A percentile compares a stretch with the other conserved stretches of the same genome.
These are phyloP conservation scores for Heterotis niloticus DNA, from an alignment of 2,113 vertebrate species.

Conservation along the genomic window DNA sequence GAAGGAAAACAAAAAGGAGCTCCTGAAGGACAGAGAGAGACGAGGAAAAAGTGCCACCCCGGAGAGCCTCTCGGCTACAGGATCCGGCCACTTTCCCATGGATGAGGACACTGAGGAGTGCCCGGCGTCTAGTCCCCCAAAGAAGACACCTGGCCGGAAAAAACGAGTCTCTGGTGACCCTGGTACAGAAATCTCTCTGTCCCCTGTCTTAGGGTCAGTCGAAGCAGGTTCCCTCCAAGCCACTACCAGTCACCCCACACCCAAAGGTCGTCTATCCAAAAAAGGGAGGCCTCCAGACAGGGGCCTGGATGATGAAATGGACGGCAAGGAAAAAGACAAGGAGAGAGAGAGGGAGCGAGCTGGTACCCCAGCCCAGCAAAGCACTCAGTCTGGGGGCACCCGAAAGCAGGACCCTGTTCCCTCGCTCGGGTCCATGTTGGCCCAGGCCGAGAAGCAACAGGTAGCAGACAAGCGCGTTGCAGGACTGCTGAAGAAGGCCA, in stretches of 20 bases:
- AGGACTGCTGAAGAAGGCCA: conserved; percentile 89
- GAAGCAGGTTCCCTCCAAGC: conserved; percentile 66
- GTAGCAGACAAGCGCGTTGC: conserved; percentile 78
- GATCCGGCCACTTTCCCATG: conserved; percentile 50
- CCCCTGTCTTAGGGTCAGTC: conserved; percentile 43
- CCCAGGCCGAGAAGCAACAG: conserved; percentile 86
- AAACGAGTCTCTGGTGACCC: conserved; percentile 8
- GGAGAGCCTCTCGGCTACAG: conserved; percentile 53
- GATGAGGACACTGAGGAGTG: conserved; percentile 60
- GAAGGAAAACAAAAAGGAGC: conserved; percentile 92
- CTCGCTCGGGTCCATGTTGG: conserved; percentile 83
- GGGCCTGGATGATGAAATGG: conserved; percentile 69
- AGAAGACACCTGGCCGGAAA: conserved; percentile 47
- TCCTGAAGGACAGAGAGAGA: conserved; percentile 73
- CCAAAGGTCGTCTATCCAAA: conserved; percentile 82
- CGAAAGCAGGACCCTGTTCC: conserved; percentile 60
- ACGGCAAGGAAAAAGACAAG: conserved; percentile 72
- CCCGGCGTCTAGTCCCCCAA: conserved; percentile 46
- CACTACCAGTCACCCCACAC: conserved; percentile 57
- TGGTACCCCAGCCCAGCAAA: conserved; percentile 58
- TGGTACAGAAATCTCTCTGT: conserved; percentile 3
- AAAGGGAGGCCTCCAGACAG: conserved; percentile 72
- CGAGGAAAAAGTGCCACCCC: conserved; percentile 52
- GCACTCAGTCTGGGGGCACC: conserved; percentile 44
- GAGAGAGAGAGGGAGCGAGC: conserved; percentile 47